Percentiles rank a stretch among this genome's conserved stretches.
phyloP scores from a whole-genome alignment of 2,113 vertebrate genomes.

The Anolis sagrei region DNA sequence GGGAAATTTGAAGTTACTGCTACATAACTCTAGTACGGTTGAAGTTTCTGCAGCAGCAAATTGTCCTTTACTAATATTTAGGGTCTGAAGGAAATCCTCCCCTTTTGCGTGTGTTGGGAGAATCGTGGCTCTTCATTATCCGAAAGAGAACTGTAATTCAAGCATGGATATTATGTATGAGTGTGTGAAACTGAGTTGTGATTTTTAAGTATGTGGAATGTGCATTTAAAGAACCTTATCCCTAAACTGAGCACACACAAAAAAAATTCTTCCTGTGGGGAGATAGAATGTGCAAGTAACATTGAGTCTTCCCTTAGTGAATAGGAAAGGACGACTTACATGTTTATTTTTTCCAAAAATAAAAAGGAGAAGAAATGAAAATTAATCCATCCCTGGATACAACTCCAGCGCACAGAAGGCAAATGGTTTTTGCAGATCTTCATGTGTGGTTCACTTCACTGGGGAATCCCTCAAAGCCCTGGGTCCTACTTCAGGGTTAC shows the following conservation, averaged over 20 bases:
- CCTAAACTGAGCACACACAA: neutral
- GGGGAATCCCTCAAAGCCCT: conserved; percentile 40
- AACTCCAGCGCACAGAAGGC: conserved; percentile 41
- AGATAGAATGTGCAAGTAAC: neutral
- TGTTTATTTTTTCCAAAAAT: neutral
- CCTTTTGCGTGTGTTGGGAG: neutral
- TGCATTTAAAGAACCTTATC: neutral
- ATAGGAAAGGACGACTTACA: conserved; percentile 12
- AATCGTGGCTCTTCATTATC: neutral
- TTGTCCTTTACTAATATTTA: neutral
- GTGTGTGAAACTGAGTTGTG: too few species aligned
- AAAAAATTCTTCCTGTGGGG: neutral
- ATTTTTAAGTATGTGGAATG: too few species aligned
- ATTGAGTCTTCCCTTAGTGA: neutral
- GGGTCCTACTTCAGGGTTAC: conserved; percentile 39
- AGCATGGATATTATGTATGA: neutral
- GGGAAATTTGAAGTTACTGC: neutral
- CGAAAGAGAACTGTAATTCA: neutral
- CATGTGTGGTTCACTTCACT: conserved; percentile 60
- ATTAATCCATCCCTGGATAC: conserved; percentile 50
- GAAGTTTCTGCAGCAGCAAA: neutral
- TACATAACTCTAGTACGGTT: neutral
- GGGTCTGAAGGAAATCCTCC: neutral
- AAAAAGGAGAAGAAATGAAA: conserved; percentile 35
- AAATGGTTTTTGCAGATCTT: conserved; percentile 60